These are phyloP conservation scores for Dicerorhinus sumatrensis DNA, from an alignment of 2,113 vertebrate species.

Conservation along the genomic window DNA sequence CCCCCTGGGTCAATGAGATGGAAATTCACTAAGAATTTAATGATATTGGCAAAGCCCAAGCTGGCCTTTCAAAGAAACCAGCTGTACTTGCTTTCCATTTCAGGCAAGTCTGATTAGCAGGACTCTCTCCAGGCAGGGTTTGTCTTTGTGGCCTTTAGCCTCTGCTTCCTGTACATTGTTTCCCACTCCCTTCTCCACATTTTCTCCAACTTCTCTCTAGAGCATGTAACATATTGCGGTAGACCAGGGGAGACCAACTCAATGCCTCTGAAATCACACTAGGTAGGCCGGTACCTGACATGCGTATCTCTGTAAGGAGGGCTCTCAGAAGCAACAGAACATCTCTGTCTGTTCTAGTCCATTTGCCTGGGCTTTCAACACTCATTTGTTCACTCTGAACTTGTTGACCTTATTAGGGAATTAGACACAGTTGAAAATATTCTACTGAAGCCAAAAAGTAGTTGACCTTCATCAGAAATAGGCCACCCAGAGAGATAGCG, in stretches of 20 bases:
- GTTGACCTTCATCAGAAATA: conserved; percentile 44
- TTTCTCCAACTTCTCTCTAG: not conserved
- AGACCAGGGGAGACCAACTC: not conserved
- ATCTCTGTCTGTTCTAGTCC: not conserved
- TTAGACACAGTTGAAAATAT: conserved; percentile 31
- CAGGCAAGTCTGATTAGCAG: not conserved
- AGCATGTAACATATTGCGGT: not conserved
- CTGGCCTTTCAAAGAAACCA: conserved; percentile 58
- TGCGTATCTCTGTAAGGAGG: not conserved
- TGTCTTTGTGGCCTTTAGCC: not conserved
- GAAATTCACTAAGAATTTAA: conserved; percentile 66
- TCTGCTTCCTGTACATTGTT: not conserved
- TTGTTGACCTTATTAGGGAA: not conserved
- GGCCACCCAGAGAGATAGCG: not conserved
- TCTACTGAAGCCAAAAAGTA: conserved; percentile 39
- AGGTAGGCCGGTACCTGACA: not conserved
- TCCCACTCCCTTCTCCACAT: not conserved
- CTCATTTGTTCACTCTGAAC: not conserved
- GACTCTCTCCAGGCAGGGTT: not conserved
- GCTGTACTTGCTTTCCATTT: conserved; percentile 27
- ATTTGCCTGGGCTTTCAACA: not conserved
- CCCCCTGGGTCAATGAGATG: conserved; percentile 36
- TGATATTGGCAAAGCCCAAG: not conserved
- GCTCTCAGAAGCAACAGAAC: not conserved
- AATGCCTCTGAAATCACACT: not conserved